Base-by-base conservation (phyloP, 2,888 invertebrate species). In the Watsonalla cultraria region DNA sequence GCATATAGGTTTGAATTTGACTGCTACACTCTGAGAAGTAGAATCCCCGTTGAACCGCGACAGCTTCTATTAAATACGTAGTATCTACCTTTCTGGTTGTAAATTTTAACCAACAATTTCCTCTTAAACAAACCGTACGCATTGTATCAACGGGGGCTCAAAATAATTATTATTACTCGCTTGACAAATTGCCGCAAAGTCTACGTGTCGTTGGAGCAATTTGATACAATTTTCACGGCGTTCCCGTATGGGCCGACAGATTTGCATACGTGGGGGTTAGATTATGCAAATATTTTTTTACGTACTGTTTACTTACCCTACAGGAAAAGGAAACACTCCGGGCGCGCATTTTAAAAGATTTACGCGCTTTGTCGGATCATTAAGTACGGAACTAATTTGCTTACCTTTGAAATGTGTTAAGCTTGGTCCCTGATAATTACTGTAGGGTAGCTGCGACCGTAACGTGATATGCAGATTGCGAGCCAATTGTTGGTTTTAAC, bases 341-440 rank as follows among this genome's bases (percentile, higher is more conserved):
- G 80, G 84, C 66, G 80, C 76, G 80, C 84, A 82, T 89, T 89
- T 86, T 86, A 88, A 90, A 90, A 90, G 90, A 90, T 90, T 90
- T 90, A 90, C 88, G 83, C 88, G 81, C 88, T 86, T 90, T 89
- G 90, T 87, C 88, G 90, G 90, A 86, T 88, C 90, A 90, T 90
- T 90, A 90, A 88, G 84, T 89, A 80, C 80, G 86, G 87, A 89
- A 89, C 89, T 90, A 90, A 90, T 90, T 90, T 90, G 90, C 88
- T 88, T 89, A 90, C 90, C 89, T 90, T 89, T 89, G 87, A 86
- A 90, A 90, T 86, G 90, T 89, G 90, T 84, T 84, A 84, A 81
- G 82, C 86, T 84, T 81, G 84, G 84, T 85, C 82, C 81, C 82
- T 80, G 74, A 80, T 86, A 87, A 90, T 90, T 87, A 84, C 82